Conservation (phyloP, 2,113 vertebrate species). For the Shinisaurus crocodilurus region DNA sequence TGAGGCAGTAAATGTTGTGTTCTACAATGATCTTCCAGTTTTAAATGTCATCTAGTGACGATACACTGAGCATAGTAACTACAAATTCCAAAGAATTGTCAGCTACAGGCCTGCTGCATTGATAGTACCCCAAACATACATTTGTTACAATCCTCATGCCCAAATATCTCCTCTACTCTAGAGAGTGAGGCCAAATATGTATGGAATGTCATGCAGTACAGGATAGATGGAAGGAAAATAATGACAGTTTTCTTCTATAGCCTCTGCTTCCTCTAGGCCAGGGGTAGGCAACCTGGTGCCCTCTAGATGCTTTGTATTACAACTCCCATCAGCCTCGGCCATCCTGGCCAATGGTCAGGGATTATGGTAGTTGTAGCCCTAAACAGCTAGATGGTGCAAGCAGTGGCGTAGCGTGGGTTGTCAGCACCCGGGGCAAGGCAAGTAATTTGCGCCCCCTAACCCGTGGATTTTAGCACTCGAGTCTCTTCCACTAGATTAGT, state of each 20-base stretch:
- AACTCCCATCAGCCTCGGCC: too few species aligned
- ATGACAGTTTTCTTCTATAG: background rate
- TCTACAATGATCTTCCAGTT: slow-evolving; percentile 58
- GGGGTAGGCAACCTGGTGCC: too few species aligned
- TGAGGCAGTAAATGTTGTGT: slow-evolving; percentile 57
- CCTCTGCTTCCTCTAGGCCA: background rate
- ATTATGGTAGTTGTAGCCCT: too few species aligned
- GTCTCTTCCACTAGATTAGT: too few species aligned
- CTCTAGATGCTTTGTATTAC: too few species aligned
- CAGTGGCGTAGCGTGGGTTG: too few species aligned
- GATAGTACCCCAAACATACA: slow-evolving; percentile 12
- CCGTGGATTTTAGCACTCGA: too few species aligned
- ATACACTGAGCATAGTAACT: slow-evolving; percentile 53
- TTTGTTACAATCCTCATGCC: background rate
- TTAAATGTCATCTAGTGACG: slow-evolving; percentile 50
- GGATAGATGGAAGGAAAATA: background rate
- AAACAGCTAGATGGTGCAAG: too few species aligned
- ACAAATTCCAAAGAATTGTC: slow-evolving; percentile 24
- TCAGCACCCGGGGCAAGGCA: too few species aligned
- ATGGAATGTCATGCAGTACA: slow-evolving; percentile 42
- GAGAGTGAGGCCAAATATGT: slow-evolving; percentile 37
- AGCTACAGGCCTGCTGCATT: background rate
- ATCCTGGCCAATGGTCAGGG: too few species aligned
- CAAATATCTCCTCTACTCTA: background rate
- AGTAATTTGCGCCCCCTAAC: too few species aligned